These are phyloP conservation scores for Dendrocopos noguchii DNA, from an alignment of 2,113 vertebrate species.

Conservation along the genomic window DNA sequence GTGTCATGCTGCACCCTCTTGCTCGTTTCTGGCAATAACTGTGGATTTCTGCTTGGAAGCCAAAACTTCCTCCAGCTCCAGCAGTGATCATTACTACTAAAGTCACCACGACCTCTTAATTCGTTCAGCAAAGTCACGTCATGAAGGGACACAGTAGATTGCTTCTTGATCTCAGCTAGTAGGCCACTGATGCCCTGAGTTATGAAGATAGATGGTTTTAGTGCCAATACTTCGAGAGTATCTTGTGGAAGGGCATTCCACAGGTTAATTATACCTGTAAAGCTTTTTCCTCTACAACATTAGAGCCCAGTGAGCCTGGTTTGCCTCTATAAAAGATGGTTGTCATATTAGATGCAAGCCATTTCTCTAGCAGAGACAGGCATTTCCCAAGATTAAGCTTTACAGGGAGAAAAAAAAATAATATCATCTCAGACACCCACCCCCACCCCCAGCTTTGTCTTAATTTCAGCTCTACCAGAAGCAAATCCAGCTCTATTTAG, in stretches of 20 bases:
- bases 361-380: not conserved
- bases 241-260: slow-evolving; percentile 14
- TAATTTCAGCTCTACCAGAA: not conserved
- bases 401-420: not conserved
- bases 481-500: not conserved
- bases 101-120: not conserved
- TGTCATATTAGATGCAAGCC: not conserved
- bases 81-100: not conserved
- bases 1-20: not conserved
- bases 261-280: slow-evolving; percentile 28
- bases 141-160: not conserved
- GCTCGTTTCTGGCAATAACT: not conserved
- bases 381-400: not conserved
- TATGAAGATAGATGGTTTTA: not conserved
- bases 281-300: not conserved
- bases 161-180: not conserved
- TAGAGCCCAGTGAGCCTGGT: not conserved
- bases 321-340: not conserved
- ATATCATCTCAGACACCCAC: not conserved
- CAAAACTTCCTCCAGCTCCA: not conserved
- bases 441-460: not conserved
- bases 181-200: not conserved
- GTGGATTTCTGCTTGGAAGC: not conserved
- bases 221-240: not conserved
- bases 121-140: not conserved